Percentiles rank a stretch among this genome's conserved stretches.
These are phyloP conservation scores for Pteria penguin DNA, from an alignment of 2,888 invertebrate genomes.

Conservation along the genomic window DNA sequence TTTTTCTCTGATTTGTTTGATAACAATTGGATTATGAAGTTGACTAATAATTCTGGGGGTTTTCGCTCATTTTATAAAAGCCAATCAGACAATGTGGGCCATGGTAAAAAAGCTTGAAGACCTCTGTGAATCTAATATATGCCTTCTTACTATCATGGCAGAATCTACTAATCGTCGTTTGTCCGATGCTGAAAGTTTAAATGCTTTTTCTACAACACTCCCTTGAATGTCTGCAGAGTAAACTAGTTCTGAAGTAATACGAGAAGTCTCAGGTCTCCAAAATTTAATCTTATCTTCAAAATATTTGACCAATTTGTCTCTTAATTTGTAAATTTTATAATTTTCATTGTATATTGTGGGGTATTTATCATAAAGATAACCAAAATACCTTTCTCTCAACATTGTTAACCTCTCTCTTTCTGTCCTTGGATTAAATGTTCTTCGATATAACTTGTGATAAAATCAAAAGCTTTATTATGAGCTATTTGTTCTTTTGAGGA, in stretches of 20 bases:
- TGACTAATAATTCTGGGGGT: too few species aligned
- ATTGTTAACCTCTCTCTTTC: not conserved
- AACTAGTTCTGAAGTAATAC: not conserved
- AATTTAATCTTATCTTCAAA: not conserved
- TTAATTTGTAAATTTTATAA: not conserved
- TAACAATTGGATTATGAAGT: too few species aligned
- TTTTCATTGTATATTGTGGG: not conserved
- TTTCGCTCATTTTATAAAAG: too few species aligned
- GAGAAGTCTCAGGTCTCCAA: not conserved
- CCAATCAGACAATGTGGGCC: too few species aligned
- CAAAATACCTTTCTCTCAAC: not conserved
- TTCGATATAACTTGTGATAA: not conserved
- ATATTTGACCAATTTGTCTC: not conserved
- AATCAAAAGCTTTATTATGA: not conserved
- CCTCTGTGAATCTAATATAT: too few species aligned
- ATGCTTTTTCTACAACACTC: not conserved
- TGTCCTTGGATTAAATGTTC: not conserved
- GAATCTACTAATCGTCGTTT: not conserved
- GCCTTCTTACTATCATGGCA: not conserved
- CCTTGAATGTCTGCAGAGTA: not conserved
- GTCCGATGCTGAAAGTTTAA: not conserved
- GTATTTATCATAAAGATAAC: not conserved
- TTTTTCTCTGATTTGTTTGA: too few species aligned
- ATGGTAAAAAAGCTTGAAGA: too few species aligned
- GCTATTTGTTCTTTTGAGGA: not conserved